Base-by-base conservation (phyloP, 1,140 invertebrate genomes). In the Matsumurasca onukii region DNA sequence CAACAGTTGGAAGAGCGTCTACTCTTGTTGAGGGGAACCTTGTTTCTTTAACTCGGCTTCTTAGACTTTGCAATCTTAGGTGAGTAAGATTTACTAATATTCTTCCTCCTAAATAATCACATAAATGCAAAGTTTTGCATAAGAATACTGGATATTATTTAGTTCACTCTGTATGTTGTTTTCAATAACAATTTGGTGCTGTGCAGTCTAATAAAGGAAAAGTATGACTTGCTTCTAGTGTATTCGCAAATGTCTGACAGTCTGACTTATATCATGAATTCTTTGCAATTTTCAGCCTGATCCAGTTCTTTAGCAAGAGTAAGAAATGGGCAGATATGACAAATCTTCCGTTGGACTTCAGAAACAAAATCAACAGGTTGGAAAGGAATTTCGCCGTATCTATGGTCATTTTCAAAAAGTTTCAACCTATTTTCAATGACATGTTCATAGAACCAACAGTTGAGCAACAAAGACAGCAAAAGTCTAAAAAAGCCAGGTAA, bases 281-380 rank as follows among this genome's bases (percentile, higher is more conserved):
- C n/a, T 61, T 66, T 67, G 30, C 51, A 15, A 31, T 66, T 83
- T 84, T 70, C 78, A 95, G 92, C 75, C 83, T 98, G 48, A 91
- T 94, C 69, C 91, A 98, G 72, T 99, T 99, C 82, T 98, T 98
- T 78, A 88, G 87, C 55, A 98, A 98, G 82, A 97, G 96, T 75
- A 93, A 94, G 77, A 92, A 91, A 76, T 99, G 97, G 97, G 89
- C 91, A 52, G 93, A 97, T 73, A 98, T 99, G 95, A 89, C 93
- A 0, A 90, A 90, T 72, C 85, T 97, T 77, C 85, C 92, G 0
- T 86, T 89, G 71, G 91, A 94, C 51, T 95, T 98, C 75, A 84
- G 89, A 67, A 85, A 89, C 24, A 93, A 93, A 80, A 91, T 99
- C 61, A 89, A 94, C 61, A 86, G 88, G 68, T 79, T 99, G 57